Evolutionary conservation across 2,113 vertebrate species (phyloP).

Genomic region (Ascaphus truei): DNA sequence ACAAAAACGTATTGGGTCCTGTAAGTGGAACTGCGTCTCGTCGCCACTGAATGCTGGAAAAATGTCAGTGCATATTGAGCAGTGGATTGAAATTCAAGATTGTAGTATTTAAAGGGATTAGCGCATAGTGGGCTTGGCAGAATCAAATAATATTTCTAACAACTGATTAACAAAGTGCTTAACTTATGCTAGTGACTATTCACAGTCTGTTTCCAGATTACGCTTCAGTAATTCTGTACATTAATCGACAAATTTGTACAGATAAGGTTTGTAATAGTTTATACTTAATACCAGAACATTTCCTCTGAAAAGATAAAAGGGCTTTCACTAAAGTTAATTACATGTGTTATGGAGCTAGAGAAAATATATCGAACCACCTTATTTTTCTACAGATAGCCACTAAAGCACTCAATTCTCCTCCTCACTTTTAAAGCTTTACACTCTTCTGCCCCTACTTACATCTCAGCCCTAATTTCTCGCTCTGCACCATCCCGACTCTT

Average conservation of each 20-base stretch:
- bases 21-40: no score
- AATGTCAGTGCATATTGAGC: not conserved
- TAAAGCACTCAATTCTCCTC: no score
- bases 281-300: not conserved
- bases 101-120: conserved; percentile 12
- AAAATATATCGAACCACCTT: not conserved
- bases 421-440: no score
- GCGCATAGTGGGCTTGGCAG: conserved; percentile 8
- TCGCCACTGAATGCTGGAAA: no score
- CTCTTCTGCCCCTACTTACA: no score
- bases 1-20: no score
- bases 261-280: not conserved
- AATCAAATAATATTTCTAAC: not conserved
- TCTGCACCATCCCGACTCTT: no score
- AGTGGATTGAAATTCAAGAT: not conserved
- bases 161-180: conserved; percentile 7
- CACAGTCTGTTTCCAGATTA: not conserved
- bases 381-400: no score
- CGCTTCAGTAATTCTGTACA: not conserved
- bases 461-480: no score
- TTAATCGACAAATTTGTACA: not conserved
- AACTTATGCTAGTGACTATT: not conserved
- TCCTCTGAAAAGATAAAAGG: not conserved
- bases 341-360: not conserved
- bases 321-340: not conserved